Percentiles rank a stretch among this genome's conserved stretches.
These are phyloP conservation scores for Lethocerus indicus DNA, from an alignment of 1,140 invertebrate species.

Conservation along the genomic window DNA sequence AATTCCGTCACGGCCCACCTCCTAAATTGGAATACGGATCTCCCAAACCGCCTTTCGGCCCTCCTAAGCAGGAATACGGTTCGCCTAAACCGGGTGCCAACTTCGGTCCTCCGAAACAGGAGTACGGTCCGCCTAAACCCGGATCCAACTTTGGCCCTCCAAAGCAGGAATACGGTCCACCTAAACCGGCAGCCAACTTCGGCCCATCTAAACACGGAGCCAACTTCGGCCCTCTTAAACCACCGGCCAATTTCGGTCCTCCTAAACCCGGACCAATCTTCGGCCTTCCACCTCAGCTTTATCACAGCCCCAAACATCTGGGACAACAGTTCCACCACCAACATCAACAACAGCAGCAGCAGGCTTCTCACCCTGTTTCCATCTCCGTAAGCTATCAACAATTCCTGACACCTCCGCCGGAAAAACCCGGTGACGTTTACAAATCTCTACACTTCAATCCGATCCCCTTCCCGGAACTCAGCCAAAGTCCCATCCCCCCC, in stretches of 20 bases:
- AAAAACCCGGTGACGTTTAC: neutral
- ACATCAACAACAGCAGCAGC: neutral
- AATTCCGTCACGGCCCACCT: constrained; percentile 3
- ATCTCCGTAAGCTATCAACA: constrained; percentile 4
- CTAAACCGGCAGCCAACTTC: neutral
- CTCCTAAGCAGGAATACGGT: constrained; percentile 1
- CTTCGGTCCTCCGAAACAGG: neutral
- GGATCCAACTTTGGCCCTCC: neutral
- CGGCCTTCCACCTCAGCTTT: neutral
- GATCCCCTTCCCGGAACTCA: constrained; percentile 4
- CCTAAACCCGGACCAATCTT: neutral
- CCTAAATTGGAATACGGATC: constrained; percentile 3
- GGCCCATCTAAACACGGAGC: neutral
- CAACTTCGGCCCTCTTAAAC: neutral
- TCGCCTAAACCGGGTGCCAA: neutral
- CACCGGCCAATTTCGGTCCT: neutral
- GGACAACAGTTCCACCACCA: neutral
- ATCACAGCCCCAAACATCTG: neutral
- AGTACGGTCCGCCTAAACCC: neutral
- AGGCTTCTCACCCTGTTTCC: neutral
- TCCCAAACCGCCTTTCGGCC: constrained; percentile 2
- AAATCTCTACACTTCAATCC: neutral
- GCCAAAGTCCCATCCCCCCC: constrained; percentile 5
- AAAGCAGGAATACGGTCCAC: neutral
- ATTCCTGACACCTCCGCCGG: constrained; percentile 9